Evolutionary conservation across 2,888 invertebrate species (phyloP).

Genomic region (Chalcis sispes): DNA sequence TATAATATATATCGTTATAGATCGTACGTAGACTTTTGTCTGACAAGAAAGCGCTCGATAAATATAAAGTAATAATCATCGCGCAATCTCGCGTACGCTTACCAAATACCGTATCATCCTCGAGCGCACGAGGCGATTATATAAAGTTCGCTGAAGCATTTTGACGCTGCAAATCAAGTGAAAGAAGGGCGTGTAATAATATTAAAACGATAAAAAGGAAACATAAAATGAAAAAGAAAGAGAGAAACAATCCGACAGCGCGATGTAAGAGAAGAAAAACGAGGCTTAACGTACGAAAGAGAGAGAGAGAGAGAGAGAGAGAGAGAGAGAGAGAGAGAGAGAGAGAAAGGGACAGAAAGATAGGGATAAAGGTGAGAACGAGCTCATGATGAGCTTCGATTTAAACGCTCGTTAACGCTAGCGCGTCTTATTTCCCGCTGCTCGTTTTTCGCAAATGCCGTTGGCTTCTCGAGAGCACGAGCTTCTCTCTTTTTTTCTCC

Average conservation of each 20-base stretch:
- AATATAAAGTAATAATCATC: too few relatives aligned
- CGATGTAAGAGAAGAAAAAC: background rate
- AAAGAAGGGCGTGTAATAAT: slow-evolving; percentile 13
- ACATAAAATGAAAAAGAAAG: too few relatives aligned
- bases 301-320: slow-evolving; percentile 8
- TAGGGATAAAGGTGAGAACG: background rate
- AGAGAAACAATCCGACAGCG: too few relatives aligned
- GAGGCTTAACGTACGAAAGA: background rate
- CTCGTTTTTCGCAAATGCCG: too few relatives aligned
- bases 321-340: background rate
- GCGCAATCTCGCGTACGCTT: too few relatives aligned
- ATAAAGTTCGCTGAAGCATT: slow-evolving; percentile 29
- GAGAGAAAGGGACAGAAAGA: background rate
- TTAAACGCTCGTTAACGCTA: slow-evolving; percentile 16
- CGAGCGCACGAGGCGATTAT: slow-evolving; percentile 13
- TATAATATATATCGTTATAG: too few relatives aligned
- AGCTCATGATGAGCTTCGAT: slow-evolving; percentile 1
- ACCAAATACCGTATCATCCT: too few relatives aligned
- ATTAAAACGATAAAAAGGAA: too few relatives aligned
- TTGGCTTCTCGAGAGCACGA: too few relatives aligned
- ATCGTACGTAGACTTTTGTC: too few relatives aligned
- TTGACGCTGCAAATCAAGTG: slow-evolving; percentile 25
- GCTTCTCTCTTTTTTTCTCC: background rate
- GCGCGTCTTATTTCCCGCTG: background rate
- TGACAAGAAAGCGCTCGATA: too few relatives aligned